phyloP scores from a whole-genome alignment of 1,140 invertebrate species.

The Plectrocnemia conspersa region DNA sequence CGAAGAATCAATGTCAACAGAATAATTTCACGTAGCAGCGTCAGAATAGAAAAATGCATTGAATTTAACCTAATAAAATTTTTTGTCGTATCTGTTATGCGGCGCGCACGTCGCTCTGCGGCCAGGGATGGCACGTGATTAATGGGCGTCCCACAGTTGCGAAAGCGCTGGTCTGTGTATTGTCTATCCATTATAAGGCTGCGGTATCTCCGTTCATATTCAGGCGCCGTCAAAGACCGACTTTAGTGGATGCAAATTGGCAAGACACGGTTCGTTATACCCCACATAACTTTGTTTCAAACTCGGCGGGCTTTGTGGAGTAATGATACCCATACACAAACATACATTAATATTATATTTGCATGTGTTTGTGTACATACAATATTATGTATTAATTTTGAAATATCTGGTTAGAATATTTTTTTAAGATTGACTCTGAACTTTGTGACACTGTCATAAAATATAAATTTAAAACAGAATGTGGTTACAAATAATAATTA shows the following conservation, averaged over 20 bases:
- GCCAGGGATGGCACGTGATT: too few species aligned
- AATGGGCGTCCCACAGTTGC: conserved; percentile 10
- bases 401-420: too few species aligned
- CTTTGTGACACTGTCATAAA: too few species aligned
- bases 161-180: background rate
- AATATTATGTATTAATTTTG: background rate
- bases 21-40: too few species aligned
- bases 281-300: conserved; percentile 12
- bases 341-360: background rate
- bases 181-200: conserved; percentile 21
- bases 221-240: conserved; percentile 25
- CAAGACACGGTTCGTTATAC: conserved; percentile 28
- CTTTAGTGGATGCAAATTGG: conserved; percentile 32
- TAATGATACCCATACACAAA: conserved; percentile 9
- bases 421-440: too few species aligned
- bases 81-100: too few species aligned
- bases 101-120: too few species aligned
- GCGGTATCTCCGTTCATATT: conserved; percentile 21
- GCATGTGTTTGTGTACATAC: background rate
- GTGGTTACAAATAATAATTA: too few species aligned
- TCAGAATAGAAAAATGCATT: too few species aligned
- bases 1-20: too few species aligned
- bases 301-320: conserved; percentile 8
- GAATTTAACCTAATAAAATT: too few species aligned
- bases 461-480: too few species aligned